phyloP scores from a whole-genome alignment of 2,888 invertebrate species.

The Opisthograptis luteolata region DNA sequence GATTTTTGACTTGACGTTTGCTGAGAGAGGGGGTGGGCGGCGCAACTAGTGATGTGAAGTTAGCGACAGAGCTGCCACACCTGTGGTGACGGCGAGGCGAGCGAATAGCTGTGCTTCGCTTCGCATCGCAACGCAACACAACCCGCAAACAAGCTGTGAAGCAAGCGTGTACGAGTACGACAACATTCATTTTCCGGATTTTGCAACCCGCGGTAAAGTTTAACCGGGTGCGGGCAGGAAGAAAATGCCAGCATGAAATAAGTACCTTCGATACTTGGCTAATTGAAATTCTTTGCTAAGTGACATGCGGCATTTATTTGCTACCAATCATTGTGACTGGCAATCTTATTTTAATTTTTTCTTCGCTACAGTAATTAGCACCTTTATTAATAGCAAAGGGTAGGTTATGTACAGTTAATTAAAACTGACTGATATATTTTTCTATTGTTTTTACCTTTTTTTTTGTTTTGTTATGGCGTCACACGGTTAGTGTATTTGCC shows the following conservation, averaged over 20 bases:
- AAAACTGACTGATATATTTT: too few relatives aligned
- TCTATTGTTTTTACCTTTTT: too few relatives aligned
- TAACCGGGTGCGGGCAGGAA: constrained; percentile 50
- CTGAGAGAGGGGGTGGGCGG: constrained; percentile 42
- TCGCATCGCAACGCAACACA: not conserved
- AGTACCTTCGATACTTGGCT: constrained; percentile 42
- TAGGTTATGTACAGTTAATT: too few relatives aligned
- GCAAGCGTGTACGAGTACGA: constrained; percentile 37
- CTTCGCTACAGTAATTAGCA: too few relatives aligned
- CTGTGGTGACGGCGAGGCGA: constrained; percentile 61
- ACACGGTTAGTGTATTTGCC: too few relatives aligned
- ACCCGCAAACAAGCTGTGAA: constrained; percentile 3
- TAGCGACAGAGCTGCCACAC: constrained; percentile 60
- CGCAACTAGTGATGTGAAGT: constrained; percentile 35
- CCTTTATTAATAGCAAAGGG: too few relatives aligned
- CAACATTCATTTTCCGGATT: constrained; percentile 30
- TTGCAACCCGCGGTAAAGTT: constrained; percentile 41
- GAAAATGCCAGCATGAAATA: constrained; percentile 49
- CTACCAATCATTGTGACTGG: not conserved
- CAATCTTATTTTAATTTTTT: not conserved
- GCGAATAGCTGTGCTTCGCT: constrained; percentile 10
- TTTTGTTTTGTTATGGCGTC: too few relatives aligned
- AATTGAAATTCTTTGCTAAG: constrained; percentile 42
- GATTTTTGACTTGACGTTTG: constrained; percentile 62
- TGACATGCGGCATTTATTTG: constrained; percentile 10